These are phyloP conservation scores for Zootoca vivipara DNA, from an alignment of 2,113 vertebrate genomes.

Conservation along the genomic window DNA sequence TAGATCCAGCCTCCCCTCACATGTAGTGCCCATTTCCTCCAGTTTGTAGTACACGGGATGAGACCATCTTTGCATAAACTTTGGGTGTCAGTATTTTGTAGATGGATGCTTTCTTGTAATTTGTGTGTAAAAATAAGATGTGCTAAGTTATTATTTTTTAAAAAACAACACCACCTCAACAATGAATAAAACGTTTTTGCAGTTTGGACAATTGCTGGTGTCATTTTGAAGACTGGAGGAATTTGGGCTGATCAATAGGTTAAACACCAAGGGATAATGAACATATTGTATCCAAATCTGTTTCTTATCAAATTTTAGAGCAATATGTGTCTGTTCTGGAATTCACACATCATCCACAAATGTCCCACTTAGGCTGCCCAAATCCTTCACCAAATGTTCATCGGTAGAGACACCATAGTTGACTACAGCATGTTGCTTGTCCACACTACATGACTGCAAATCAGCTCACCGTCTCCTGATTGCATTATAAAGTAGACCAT, in stretches of 20 bases:
- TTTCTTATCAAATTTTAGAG: no score
- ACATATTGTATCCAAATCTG: no score
- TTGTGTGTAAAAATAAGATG: slow-evolving; percentile 62
- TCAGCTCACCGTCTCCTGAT: no score
- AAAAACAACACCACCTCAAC: not conserved
- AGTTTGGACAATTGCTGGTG: not conserved
- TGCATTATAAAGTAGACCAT: no score
- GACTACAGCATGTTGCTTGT: no score
- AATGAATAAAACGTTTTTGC: slow-evolving; percentile 43
- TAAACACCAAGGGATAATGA: no score
- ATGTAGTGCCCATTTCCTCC: not conserved
- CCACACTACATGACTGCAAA: no score
- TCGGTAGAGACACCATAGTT: no score
- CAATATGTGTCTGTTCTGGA: no score
- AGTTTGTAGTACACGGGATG: not conserved
- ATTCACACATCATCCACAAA: no score
- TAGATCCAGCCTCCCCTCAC: not conserved
- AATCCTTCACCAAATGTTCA: no score
- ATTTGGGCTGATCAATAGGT: not conserved
- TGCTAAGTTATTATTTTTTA: slow-evolving; percentile 78
- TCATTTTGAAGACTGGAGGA: not conserved
- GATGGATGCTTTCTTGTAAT: not conserved
- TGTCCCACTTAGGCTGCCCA: no score
- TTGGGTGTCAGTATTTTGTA: slow-evolving; percentile 48
- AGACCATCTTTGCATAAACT: not conserved